Evolutionary conservation across 2,113 vertebrate species (phyloP).

Genomic region (Hirundichthys speculiger): DNA sequence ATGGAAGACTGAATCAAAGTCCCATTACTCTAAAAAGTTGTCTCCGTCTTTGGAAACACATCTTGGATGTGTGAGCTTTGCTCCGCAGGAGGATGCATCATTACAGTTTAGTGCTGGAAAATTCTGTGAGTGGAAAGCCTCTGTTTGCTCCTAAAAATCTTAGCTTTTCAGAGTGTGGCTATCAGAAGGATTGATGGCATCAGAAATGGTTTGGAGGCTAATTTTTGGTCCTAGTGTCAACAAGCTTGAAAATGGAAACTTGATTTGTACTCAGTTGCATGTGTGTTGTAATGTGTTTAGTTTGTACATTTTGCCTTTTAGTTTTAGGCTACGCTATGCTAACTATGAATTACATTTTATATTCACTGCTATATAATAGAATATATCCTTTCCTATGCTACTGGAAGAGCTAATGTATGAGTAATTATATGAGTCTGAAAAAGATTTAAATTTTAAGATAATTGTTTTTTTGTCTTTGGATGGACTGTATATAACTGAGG

Average conservation of each 20-base stretch:
- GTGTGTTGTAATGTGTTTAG: no score
- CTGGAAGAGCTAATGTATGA: no score
- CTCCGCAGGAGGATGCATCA: not conserved
- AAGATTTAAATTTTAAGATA: no score
- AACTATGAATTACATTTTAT: no score
- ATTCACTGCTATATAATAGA: no score
- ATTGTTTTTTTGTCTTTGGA: no score
- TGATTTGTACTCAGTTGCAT: no score
- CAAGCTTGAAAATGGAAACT: not conserved
- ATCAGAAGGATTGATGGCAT: slow-evolving; percentile 10
- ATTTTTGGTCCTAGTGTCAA: not conserved
- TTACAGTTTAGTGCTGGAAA: not conserved
- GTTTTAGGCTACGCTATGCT: no score
- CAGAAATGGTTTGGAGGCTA: not conserved
- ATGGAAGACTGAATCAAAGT: not conserved
- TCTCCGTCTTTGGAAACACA: not conserved
- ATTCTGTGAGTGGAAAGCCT: not conserved
- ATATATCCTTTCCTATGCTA: no score
- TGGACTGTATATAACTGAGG: no score
- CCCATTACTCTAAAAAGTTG: not conserved
- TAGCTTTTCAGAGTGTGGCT: not conserved
- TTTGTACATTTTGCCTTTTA: no score
- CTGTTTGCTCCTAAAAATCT: slow-evolving; percentile 6
- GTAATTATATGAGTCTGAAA: no score
- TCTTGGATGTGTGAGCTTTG: slow-evolving; percentile 4